Percentiles rank a stretch among this genome's conserved stretches.
Conservation (phyloP, 1,140 invertebrate genomes). For the Aricia agestis region DNA sequence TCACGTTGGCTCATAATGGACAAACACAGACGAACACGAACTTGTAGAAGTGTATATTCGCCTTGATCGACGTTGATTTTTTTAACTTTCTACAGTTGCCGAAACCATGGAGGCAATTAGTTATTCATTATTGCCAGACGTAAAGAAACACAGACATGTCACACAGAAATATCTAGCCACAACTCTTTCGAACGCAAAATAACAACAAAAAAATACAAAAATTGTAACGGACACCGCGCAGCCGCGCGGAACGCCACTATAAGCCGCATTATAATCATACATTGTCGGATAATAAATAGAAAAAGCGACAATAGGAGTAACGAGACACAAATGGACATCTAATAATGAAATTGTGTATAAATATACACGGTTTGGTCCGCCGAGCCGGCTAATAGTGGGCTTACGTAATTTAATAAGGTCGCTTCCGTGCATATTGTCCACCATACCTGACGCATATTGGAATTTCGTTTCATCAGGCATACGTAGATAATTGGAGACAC, state of each 20-base stretch:
- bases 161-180: too few relatives aligned
- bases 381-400: constrained; percentile 58
- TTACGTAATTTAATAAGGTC: constrained; percentile 56
- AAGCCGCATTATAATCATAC: constrained; percentile 71
- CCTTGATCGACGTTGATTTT: too few relatives aligned
- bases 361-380: constrained; percentile 61
- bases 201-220: constrained; percentile 41
- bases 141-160: neutral
- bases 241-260: constrained; percentile 61
- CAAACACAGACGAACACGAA: too few relatives aligned
- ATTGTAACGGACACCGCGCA: constrained; percentile 32
- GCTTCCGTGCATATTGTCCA: constrained; percentile 49
- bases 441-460: constrained; percentile 34
- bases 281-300: constrained; percentile 72
- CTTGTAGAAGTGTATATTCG: too few relatives aligned
- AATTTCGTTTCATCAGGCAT: constrained; percentile 37
- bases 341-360: constrained; percentile 74
- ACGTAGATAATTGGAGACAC: constrained; percentile 18
- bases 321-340: constrained; percentile 68
- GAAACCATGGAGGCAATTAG: too few relatives aligned
- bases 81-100: too few relatives aligned
- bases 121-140: too few relatives aligned
- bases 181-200: neutral
- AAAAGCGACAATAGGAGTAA: constrained; percentile 74
- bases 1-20: too few relatives aligned